Percentiles rank a stretch among this genome's conserved stretches.
Evolutionary conservation across 2,113 vertebrate genomes (phyloP).

Genomic region (Chaetodon auriga): DNA sequence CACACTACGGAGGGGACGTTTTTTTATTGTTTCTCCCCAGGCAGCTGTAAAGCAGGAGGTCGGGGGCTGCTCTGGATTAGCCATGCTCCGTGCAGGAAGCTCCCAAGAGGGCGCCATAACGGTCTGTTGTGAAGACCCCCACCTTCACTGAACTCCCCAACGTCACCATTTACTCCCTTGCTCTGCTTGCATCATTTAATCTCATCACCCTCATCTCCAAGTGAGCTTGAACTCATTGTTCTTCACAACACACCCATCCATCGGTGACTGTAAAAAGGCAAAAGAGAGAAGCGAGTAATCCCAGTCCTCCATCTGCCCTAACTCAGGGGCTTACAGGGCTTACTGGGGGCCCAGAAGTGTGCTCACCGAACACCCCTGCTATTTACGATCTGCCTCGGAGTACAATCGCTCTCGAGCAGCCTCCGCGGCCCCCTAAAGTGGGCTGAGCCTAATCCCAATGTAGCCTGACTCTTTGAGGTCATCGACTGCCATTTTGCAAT

Average conservation of each 20-base stretch:
- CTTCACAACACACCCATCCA: slow-evolving; percentile 58
- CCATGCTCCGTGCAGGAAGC: slow-evolving; percentile 69
- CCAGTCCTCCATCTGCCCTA: slow-evolving; percentile 65
- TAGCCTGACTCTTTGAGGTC: slow-evolving; percentile 65
- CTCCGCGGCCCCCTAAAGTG: slow-evolving; percentile 61
- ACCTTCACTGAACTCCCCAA: slow-evolving; percentile 40
- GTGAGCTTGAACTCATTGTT: slow-evolving; percentile 68
- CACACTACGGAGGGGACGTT: slow-evolving; percentile 58
- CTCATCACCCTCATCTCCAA: slow-evolving; percentile 50
- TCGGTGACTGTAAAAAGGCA: slow-evolving; percentile 58
- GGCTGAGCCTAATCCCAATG: slow-evolving; percentile 43
- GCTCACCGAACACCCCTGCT: slow-evolving; percentile 59
- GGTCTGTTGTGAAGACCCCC: slow-evolving; percentile 54
- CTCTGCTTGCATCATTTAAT: slow-evolving; percentile 63
- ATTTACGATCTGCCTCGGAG: slow-evolving; percentile 67
- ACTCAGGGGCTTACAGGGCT: slow-evolving; percentile 60
- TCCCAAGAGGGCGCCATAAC: slow-evolving; percentile 68
- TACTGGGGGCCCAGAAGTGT: slow-evolving; percentile 65
- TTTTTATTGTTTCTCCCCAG: slow-evolving; percentile 70
- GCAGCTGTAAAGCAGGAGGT: slow-evolving; percentile 76
- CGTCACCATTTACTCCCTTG: slow-evolving; percentile 36
- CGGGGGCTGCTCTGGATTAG: slow-evolving; percentile 79
- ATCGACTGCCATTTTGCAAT: slow-evolving; percentile 71
- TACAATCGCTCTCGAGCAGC: slow-evolving; percentile 48
- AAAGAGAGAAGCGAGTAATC: slow-evolving; percentile 55